Evolutionary conservation across 2,113 vertebrate genomes (phyloP), one percentile per base, ranked within the genome.

Genomic region (Coreoperca whiteheadi): DNA sequence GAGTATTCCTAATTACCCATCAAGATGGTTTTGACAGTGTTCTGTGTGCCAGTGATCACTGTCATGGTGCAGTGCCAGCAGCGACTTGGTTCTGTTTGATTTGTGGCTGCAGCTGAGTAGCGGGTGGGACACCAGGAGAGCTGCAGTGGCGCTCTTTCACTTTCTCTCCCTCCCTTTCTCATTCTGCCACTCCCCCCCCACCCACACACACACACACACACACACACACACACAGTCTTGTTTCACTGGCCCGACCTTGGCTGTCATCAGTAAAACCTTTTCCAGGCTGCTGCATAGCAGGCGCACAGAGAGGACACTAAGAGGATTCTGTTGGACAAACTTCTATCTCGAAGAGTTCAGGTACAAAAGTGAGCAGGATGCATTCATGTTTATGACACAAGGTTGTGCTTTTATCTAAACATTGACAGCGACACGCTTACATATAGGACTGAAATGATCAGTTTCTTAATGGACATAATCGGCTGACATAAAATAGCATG

Each of bases 1-100:
- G 90, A 93, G 85, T 88, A 79, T 83, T 91, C 86, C 90, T 93
- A 95, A 95, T 94, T 91, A 94, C 88, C 91, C 86, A 92, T 88
- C 78, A 91, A 92, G 91, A 90, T 90, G 91, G 88, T 91, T 95
- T 91, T 93, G 90, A 95, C 93, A 92, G 90, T 79, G 87, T 92
- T 90, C 80, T 69, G 79, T 87, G 89, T 87, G 91, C 90, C 85
- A 93, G 89, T 88, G 90, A 93, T 94, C 90, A 83, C 90, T 82
- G 85, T 82, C 81, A 64, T 94, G 93, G 93, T 85, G 32, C 84
- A 50, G 84, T 18, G 90, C 91, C 94, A 94, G 88, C 74, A 86
- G 89, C 68, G 30, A 75, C 79, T 89, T 65, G 65, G 90, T 87
- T 90, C 85, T 81, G 88, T 93, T 88, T 94, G 93, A 94, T 94